phyloP scores from a whole-genome alignment of 2,888 invertebrate species.

The Leptogaster cylindrica region DNA sequence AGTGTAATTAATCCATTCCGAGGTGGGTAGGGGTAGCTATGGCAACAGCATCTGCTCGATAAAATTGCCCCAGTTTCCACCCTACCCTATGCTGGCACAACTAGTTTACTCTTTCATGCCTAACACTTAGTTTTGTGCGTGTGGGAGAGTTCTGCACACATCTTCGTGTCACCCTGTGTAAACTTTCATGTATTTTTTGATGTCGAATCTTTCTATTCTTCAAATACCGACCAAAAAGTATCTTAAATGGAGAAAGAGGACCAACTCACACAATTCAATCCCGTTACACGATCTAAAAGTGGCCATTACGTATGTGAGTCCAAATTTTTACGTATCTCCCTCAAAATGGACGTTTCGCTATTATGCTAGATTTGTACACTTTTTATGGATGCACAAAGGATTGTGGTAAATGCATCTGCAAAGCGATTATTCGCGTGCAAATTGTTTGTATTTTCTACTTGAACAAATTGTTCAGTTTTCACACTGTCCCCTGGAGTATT shows the following conservation, averaged over 20 bases:
- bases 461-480: too few relatives aligned
- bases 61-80: constrained; percentile 39
- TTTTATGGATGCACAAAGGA: constrained; percentile 12
- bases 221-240: constrained; percentile 1
- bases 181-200: constrained; percentile 30
- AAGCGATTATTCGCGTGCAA: constrained; percentile 9
- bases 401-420: constrained; percentile 1
- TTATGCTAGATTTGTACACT: constrained; percentile 23
- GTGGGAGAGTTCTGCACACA: constrained; percentile 6
- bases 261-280: constrained; percentile 1
- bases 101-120: constrained; percentile 34
- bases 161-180: constrained; percentile 16
- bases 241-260: background rate
- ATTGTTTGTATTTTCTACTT: too few relatives aligned
- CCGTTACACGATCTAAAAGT: background rate
- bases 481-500: too few relatives aligned
- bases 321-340: constrained; percentile 21
- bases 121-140: constrained; percentile 8
- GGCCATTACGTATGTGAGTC: constrained; percentile 16
- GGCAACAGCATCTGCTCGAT: constrained; percentile 45
- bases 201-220: constrained; percentile 20
- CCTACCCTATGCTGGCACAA: constrained; percentile 4
- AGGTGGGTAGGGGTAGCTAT: constrained; percentile 44
- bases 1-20: constrained; percentile 47
- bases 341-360: constrained; percentile 30